Percentiles rank a stretch among this genome's conserved stretches.
Evolutionary conservation across 2,797 vertebrate genomes (phyloP).

Genomic region (Chrysocyon brachyurus): DNA sequence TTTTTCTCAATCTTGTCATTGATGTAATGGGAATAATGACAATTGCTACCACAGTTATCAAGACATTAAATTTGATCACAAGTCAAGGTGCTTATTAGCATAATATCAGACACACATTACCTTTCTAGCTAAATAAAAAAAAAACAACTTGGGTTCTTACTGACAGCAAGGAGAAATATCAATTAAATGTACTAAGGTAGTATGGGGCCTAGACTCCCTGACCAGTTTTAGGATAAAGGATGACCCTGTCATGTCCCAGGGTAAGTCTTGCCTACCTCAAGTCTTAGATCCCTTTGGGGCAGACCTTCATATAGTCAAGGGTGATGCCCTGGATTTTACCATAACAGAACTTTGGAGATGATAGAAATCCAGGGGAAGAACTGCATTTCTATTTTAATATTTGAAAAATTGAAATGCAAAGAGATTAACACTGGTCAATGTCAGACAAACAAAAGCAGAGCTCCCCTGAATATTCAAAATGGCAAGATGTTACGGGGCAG

Average conservation of each 20-base stretch:
- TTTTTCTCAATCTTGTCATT: background rate
- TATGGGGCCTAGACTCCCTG: background rate
- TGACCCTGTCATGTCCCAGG: background rate
- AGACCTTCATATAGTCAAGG: background rate
- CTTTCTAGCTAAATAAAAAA: background rate
- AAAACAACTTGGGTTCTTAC: background rate
- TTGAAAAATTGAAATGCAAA: constrained; percentile 23
- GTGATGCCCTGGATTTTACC: background rate
- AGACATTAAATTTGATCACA: background rate
- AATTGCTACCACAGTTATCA: background rate
- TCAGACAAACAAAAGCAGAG: background rate
- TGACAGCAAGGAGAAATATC: background rate
- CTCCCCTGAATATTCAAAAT: background rate
- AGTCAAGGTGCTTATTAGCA: background rate
- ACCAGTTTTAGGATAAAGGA: background rate
- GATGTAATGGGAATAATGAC: background rate
- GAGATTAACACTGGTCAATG: background rate
- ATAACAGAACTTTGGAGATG: background rate
- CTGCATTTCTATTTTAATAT: background rate
- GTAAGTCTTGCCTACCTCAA: background rate
- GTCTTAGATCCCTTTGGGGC: background rate
- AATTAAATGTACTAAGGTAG: background rate
- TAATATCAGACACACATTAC: background rate
- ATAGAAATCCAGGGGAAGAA: background rate
- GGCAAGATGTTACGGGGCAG: background rate